Percentiles rank a stretch among this genome's conserved stretches.
Conservation (phyloP, 2,113 vertebrate genomes). For the Naja naja region DNA sequence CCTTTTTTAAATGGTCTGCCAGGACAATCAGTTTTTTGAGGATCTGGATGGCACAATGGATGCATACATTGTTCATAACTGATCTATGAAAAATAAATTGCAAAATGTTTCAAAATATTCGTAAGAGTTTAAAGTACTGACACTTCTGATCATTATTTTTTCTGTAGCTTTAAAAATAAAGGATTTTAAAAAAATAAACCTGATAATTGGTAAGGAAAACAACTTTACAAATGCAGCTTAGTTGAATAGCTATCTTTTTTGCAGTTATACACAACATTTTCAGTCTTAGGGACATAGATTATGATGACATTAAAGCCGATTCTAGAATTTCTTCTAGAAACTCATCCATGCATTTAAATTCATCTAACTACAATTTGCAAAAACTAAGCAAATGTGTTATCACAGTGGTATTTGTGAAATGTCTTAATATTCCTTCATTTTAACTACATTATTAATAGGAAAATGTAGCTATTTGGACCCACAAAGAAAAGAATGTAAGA, state of each 20-base stretch:
- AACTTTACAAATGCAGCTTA: neutral
- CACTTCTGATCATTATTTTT: neutral
- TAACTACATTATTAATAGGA: neutral
- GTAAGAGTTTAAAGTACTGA: neutral
- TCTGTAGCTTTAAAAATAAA: neutral
- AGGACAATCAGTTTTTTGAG: conserved; percentile 15
- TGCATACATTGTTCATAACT: conserved; percentile 25
- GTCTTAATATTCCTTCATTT: neutral
- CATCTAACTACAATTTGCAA: neutral
- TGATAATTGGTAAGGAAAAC: neutral
- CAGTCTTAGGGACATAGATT: neutral
- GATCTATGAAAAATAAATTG: conserved; percentile 50
- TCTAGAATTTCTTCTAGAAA: neutral
- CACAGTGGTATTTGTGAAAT: neutral
- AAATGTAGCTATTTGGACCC: neutral
- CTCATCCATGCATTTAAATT: neutral
- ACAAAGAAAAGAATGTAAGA: neutral
- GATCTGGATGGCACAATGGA: conserved; percentile 26
- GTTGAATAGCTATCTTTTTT: neutral
- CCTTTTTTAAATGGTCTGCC: conserved; percentile 30
- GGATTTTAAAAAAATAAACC: neutral
- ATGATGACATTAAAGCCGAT: neutral
- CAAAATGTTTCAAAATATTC: neutral
- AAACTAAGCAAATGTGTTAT: neutral
- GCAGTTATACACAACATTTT: neutral